A percentile compares a stretch with the other conserved stretches of the same genome.
These are phyloP conservation scores for Artemia sinica DNA, from an alignment of 2,888 invertebrate species.

Conservation along the genomic window DNA sequence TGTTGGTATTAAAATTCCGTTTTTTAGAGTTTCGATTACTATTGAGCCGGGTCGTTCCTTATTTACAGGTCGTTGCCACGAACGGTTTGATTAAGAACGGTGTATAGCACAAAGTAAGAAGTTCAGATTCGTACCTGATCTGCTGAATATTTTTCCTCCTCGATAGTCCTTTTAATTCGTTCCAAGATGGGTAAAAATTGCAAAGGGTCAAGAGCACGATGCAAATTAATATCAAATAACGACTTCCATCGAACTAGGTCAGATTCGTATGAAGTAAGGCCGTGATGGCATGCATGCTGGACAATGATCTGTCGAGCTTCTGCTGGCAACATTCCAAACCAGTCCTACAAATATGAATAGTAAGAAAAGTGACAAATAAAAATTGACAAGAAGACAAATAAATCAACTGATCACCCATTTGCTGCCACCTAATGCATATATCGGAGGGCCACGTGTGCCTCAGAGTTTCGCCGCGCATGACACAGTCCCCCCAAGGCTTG, in stretches of 20 bases:
- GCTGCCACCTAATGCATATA: too few species aligned
- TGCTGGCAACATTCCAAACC: constrained; percentile 12
- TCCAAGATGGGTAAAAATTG: background rate
- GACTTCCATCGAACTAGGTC: constrained; percentile 8
- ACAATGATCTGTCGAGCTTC: background rate
- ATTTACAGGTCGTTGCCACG: too few species aligned
- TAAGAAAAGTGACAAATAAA: too few species aligned
- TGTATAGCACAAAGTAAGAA: background rate
- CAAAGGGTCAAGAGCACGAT: background rate
- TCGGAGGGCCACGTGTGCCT: too few species aligned
- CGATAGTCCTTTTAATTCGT: background rate
- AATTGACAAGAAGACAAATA: too few species aligned
- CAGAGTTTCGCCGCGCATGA: too few species aligned
- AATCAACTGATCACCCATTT: too few species aligned
- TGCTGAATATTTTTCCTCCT: background rate
- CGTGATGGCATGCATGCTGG: constrained; percentile 13
- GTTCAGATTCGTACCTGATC: background rate
- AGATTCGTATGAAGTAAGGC: constrained; percentile 3
- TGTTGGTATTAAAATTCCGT: too few species aligned
- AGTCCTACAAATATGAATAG: background rate
- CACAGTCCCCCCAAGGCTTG: too few species aligned
- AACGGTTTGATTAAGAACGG: too few species aligned
- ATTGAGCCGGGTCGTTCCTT: too few species aligned
- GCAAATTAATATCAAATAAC: background rate
- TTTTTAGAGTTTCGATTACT: too few species aligned